phyloP scores from a whole-genome alignment of 2,888 invertebrate genomes.

The Gryllus longicercus region DNA sequence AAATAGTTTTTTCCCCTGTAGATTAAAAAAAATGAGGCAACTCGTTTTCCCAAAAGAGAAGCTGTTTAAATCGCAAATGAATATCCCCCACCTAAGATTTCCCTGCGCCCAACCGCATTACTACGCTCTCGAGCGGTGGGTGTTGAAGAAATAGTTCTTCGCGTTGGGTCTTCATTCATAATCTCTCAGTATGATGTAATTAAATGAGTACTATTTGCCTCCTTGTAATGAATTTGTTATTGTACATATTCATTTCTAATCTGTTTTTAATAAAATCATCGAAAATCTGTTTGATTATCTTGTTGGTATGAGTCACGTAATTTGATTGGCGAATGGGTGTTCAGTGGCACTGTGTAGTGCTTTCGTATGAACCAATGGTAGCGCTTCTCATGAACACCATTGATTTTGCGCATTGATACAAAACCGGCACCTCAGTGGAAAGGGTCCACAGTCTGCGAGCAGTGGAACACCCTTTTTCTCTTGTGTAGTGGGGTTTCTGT shows the following conservation, averaged over 20 bases:
- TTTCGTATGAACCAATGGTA: conserved; percentile 24
- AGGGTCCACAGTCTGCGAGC: conserved; percentile 20
- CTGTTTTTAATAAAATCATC: background rate
- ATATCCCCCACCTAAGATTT: background rate
- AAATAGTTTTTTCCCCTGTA: background rate
- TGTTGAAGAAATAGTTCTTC: conserved; percentile 30
- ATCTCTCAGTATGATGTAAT: too few species aligned
- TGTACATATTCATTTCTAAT: background rate
- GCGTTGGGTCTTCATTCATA: background rate
- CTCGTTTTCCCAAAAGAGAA: background rate
- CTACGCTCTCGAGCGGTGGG: background rate
- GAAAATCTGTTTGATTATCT: background rate
- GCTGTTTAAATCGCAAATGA: background rate
- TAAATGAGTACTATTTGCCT: too few species aligned
- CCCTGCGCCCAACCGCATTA: conserved; percentile 19
- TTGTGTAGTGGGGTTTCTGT: conserved; percentile 22
- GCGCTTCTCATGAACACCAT: conserved; percentile 22
- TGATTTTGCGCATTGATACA: conserved; percentile 34
- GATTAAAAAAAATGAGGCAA: background rate
- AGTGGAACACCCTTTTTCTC: conserved; percentile 31
- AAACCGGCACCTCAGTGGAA: background rate
- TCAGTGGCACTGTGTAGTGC: conserved; percentile 18
- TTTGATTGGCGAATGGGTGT: conserved; percentile 27
- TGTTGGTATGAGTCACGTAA: conserved; percentile 25
- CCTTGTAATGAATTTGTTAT: too few species aligned